A percentile compares a stretch with the other conserved stretches of the same genome.
phyloP scores from a whole-genome alignment of 2,888 invertebrate species.

The Drosophila niveifrons region DNA sequence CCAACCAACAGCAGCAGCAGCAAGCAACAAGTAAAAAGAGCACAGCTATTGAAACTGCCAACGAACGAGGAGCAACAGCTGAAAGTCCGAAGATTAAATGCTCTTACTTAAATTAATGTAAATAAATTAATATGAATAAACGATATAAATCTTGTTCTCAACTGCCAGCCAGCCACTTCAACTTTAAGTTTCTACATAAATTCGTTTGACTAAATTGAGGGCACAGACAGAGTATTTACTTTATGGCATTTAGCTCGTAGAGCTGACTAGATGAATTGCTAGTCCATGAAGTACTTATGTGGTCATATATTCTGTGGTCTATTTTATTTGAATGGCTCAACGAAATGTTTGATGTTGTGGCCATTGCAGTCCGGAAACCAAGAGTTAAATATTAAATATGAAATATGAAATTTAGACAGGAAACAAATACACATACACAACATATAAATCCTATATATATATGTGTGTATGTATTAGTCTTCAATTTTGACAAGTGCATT shows the following conservation, averaged over 20 bases:
- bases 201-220: neutral
- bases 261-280: constrained; percentile 4
- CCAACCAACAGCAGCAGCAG: neutral
- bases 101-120: constrained; percentile 16
- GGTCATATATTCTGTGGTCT: constrained; percentile 34
- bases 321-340: constrained; percentile 11
- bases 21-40: constrained; percentile 53
- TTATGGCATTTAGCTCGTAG: neutral
- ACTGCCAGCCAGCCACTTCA: neutral
- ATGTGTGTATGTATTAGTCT: neutral
- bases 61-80: neutral
- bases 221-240: neutral
- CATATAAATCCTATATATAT: neutral
- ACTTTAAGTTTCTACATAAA: neutral
- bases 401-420: neutral
- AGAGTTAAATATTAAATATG: constrained; percentile 19
- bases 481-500: constrained; percentile 16
- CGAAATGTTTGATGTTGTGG: constrained; percentile 5
- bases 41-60: constrained; percentile 10
- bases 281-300: constrained; percentile 25
- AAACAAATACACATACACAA: neutral
- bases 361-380: constrained; percentile 1
- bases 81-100: constrained; percentile 14
- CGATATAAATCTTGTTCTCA: neutral
- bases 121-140: constrained; percentile 5